Conservation (phyloP, 2,888 invertebrate species). For the Cybosia mesomella region DNA sequence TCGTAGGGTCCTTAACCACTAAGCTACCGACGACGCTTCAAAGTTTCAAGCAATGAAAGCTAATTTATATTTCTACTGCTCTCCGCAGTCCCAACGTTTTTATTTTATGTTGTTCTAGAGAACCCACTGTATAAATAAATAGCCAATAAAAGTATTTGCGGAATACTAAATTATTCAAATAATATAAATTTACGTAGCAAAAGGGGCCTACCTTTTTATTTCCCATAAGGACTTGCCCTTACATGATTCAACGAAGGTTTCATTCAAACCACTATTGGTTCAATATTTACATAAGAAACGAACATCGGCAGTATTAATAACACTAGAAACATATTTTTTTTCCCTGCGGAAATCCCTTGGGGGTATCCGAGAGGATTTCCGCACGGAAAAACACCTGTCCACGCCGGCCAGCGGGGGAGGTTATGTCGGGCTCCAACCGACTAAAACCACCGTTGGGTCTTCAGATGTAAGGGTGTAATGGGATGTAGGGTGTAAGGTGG, state of each 20-base stretch:
- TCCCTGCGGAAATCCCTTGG: no score
- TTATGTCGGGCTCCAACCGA: no score
- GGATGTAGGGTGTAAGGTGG: no score
- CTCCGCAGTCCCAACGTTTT: not conserved
- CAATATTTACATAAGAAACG: conserved; percentile 1
- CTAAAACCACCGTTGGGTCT: no score
- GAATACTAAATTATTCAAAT: conserved; percentile 4
- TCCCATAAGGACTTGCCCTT: conserved; percentile 34
- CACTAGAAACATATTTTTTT: not conserved
- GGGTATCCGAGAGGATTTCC: no score
- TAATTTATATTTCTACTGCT: not conserved
- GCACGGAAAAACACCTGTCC: no score
- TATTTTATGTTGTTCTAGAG: not conserved
- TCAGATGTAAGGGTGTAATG: no score
- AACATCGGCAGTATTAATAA: not conserved
- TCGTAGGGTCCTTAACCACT: no score
- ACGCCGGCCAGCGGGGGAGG: no score
- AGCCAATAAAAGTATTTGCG: not conserved
- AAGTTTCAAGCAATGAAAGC: no score
- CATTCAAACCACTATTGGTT: not conserved
- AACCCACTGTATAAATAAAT: not conserved
- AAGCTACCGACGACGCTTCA: no score
- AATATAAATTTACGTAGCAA: not conserved
- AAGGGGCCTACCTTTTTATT: conserved; percentile 1
- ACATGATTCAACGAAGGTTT: conserved; percentile 10